Evolutionary conservation across 2,888 invertebrate genomes (phyloP), one percentile per base, ranked within the genome.

Genomic region (Fabriciana adippe): DNA sequence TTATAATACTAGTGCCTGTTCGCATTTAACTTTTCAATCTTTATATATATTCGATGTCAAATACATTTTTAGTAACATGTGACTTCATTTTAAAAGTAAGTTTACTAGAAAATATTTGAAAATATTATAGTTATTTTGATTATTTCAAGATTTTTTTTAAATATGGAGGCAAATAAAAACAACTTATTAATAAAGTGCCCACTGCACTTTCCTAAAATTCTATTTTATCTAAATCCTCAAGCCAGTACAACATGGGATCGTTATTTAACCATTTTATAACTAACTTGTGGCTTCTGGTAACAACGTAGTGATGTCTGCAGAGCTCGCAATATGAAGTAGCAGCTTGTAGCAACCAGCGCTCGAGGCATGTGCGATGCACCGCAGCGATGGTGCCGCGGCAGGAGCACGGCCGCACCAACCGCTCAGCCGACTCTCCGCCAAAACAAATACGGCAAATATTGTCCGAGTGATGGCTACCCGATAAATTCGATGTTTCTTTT

Each of bases 371-470:
- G 79, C 92, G 88, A 82, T 92, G 92, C 74, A 92, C 92, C 70
- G 89, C 89, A 66, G 92, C 92, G 77, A 92, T 86, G 77, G 92
- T 92, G 64, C 92, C 92, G 73, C 92, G 86, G 76, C 92, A 92
- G 2, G 85, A 84, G 83, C 92, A 92, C 66, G 92, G 92, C 78
- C 88, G 85, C 79, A 91, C 91, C 75, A 92, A 86, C 54, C 89
- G 86, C 86, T 90, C 92, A 11, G 87, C 83, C 5, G 89, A 90
- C 82, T 84, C 88, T 66, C 92, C 92, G 72, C 92, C 92, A 83
- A 92, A 92, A 79, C 92, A 92, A 75, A 92, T 92, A 75, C 92
- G 90, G 76, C 92, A 92, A 77, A 92, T 91, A 80, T 83, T 87
- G 70, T 88, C 88, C 6, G 88, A 83, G 1, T 77, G 78, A 18